Conservation (phyloP, 2,113 vertebrate species). For the Catharus bicknelli region DNA sequence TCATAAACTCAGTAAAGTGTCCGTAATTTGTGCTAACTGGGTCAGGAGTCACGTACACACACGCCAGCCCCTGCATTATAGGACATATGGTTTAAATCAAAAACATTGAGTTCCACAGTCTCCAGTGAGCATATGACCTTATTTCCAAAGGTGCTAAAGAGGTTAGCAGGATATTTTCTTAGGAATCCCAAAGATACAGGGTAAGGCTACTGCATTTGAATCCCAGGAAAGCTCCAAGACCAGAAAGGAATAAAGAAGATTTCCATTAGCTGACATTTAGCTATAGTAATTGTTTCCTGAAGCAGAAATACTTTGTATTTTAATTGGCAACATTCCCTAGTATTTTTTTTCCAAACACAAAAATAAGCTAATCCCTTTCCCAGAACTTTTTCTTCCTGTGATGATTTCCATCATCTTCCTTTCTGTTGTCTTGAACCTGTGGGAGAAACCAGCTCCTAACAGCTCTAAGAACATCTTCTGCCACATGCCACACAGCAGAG, state of each 20-base stretch:
- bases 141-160: background rate
- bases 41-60: background rate
- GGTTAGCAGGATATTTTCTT: background rate
- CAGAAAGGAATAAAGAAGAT: background rate
- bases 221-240: background rate
- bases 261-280: conserved; percentile 11
- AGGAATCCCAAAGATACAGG: background rate
- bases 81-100: conserved; percentile 23
- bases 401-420: background rate
- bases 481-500: background rate
- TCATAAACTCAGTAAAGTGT: background rate
- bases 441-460: background rate
- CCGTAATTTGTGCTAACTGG: background rate
- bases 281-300: background rate
- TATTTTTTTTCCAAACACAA: background rate
- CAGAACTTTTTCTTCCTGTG: background rate
- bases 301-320: conserved; percentile 19
- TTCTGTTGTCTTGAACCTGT: background rate
- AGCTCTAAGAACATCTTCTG: background rate
- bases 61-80: background rate
- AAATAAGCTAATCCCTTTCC: background rate
- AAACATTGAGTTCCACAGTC: background rate
- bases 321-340: background rate
- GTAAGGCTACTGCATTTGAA: background rate
- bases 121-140: background rate